Evolutionary conservation across 2,888 invertebrate genomes (phyloP).

Genomic region (Minunthozetes semirufus): DNA sequence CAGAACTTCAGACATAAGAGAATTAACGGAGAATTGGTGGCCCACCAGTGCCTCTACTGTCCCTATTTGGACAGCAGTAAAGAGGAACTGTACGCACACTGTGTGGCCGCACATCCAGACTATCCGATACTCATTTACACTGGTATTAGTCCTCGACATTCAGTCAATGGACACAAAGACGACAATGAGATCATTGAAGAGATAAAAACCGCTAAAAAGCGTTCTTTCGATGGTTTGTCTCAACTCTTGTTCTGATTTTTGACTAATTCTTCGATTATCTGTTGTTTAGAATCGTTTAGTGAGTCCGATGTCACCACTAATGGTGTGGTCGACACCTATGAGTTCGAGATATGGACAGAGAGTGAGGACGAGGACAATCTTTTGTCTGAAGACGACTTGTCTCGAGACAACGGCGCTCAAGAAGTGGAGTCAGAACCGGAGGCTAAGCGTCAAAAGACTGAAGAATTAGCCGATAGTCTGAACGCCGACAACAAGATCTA

Average conservation of each 20-base stretch:
- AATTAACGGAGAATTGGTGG: background rate
- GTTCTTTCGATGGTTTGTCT: constrained; percentile 16
- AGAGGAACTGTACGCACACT: constrained; percentile 23
- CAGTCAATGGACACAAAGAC: constrained; percentile 12
- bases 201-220: background rate
- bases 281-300: constrained; percentile 7
- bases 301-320: constrained; percentile 15
- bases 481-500: background rate
- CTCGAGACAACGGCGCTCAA: no score
- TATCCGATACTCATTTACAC: constrained; percentile 23
- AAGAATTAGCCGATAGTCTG: background rate
- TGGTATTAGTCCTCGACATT: constrained; percentile 1
- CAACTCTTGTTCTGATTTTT: background rate
- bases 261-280: background rate
- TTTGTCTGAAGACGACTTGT: constrained; percentile 8
- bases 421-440: background rate
- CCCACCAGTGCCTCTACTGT: constrained; percentile 9
- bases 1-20: background rate
- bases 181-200: background rate
- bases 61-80: constrained; percentile 11
- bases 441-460: background rate
- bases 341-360: constrained; percentile 22
- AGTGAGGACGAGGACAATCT: constrained; percentile 17
- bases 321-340: constrained; percentile 26
- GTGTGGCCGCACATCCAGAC: constrained; percentile 27